Evolutionary conservation across 2,888 invertebrate genomes (phyloP).

Genomic region (Sinodicranocentrus sp.): DNA sequence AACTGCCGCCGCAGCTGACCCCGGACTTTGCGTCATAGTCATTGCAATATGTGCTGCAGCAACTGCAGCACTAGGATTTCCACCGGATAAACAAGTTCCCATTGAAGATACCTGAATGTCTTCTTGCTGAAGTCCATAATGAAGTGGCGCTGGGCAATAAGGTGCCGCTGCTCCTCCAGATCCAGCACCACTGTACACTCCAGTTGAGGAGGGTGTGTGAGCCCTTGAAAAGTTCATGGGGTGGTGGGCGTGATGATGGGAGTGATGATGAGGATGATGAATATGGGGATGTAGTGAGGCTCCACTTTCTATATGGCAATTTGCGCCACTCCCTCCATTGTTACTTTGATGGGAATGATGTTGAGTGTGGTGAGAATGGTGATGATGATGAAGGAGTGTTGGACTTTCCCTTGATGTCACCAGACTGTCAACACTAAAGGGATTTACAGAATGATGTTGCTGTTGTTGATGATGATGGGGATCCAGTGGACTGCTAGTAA

Average conservation of each 20-base stretch:
- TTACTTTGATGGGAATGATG: constrained; percentile 40
- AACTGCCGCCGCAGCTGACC: constrained; percentile 54
- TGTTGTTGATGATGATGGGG: constrained; percentile 67
- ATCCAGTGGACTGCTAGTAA: constrained; percentile 62
- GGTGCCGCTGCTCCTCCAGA: constrained; percentile 39
- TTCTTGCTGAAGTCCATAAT: constrained; percentile 70
- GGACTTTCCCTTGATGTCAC: constrained; percentile 80
- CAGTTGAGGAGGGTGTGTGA: constrained; percentile 59
- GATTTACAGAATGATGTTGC: constrained; percentile 78
- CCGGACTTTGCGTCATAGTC: constrained; percentile 66
- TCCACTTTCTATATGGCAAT: constrained; percentile 46
- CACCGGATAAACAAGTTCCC: constrained; percentile 60
- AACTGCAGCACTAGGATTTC: constrained; percentile 64
- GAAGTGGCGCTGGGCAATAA: constrained; percentile 63
- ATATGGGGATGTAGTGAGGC: constrained; percentile 48
- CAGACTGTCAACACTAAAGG: constrained; percentile 83
- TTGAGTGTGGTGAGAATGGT: constrained; percentile 54
- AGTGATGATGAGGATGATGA: constrained; percentile 58
- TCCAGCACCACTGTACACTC: constrained; percentile 53
- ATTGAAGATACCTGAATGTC: constrained; percentile 66
- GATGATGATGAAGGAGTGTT: constrained; percentile 51
- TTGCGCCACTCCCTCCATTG: constrained; percentile 23
- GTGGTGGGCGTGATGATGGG: constrained; percentile 59
- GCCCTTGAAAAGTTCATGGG: constrained; percentile 70
- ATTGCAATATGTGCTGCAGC: constrained; percentile 70